Evolutionary conservation across 2,797 vertebrate genomes (phyloP).

Genomic region (Esox lucius): DNA sequence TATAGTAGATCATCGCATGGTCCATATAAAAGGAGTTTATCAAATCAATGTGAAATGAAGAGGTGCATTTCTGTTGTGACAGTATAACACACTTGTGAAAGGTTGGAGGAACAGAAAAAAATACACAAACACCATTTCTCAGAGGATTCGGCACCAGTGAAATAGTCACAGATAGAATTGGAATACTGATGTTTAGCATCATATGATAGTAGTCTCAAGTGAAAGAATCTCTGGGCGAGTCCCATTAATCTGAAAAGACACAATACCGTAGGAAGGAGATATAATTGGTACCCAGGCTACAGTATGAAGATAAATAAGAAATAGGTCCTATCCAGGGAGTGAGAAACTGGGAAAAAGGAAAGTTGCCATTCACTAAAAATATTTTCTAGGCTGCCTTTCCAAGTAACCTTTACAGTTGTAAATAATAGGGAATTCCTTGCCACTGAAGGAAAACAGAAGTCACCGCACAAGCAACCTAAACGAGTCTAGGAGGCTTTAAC

Average conservation of each 20-base stretch:
- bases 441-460: not conserved
- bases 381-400: not conserved
- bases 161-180: not conserved
- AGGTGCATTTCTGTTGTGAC: not conserved
- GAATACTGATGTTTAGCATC: not conserved
- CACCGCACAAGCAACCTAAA: too few relatives aligned
- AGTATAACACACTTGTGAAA: not conserved
- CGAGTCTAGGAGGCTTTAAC: too few relatives aligned
- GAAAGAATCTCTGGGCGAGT: too few relatives aligned
- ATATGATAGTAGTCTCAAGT: not conserved
- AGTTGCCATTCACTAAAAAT: too few relatives aligned
- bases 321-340: not conserved
- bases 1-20: too few relatives aligned
- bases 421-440: not conserved
- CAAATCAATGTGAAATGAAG: too few relatives aligned
- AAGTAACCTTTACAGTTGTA: not conserved
- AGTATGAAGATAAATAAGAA: too few relatives aligned
- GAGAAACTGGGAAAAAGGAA: not conserved
- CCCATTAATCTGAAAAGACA: not conserved
- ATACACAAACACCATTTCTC: not conserved
- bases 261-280: too few relatives aligned
- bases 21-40: too few relatives aligned
- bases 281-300: too few relatives aligned
- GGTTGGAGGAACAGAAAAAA: not conserved
- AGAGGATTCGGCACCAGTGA: not conserved